Evolutionary conservation across 2,888 invertebrate species (phyloP).

Genomic region (Eudemis profundana): DNA sequence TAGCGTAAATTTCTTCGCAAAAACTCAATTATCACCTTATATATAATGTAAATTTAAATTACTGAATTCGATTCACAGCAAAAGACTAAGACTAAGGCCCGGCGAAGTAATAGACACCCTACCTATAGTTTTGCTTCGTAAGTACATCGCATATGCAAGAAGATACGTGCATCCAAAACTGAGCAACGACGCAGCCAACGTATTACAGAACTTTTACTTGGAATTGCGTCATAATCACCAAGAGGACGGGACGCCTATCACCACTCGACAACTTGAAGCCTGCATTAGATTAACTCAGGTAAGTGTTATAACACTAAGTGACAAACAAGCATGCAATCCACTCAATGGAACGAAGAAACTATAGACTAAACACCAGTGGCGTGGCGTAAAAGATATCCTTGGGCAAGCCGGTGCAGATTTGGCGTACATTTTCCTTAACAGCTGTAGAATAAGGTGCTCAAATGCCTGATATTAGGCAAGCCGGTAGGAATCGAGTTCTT

Average conservation of each 20-base stretch:
- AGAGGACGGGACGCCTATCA: conserved; percentile 90
- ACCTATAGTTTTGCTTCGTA: conserved; percentile 91
- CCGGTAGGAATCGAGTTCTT: too few species aligned
- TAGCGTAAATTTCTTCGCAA: not conserved
- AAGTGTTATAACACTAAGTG: too few species aligned
- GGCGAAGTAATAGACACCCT: conserved; percentile 89
- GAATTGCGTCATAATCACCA: conserved; percentile 89
- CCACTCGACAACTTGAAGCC: conserved; percentile 95
- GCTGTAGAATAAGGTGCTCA: too few species aligned
- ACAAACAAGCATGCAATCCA: too few species aligned
- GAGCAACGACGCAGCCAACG: conserved; percentile 88
- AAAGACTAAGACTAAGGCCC: conserved; percentile 84
- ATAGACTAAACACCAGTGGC: too few species aligned
- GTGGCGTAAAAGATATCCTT: too few species aligned
- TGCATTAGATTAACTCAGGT: conserved; percentile 93
- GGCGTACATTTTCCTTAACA: too few species aligned
- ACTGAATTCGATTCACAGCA: conserved; percentile 69
- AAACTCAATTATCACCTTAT: not conserved
- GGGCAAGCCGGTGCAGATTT: too few species aligned
- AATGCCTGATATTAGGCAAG: too few species aligned
- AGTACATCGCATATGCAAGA: conserved; percentile 96
- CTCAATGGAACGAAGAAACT: too few species aligned
- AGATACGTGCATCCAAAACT: conserved; percentile 94
- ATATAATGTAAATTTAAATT: not conserved
- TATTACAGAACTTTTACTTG: conserved; percentile 92